Base-by-base conservation (phyloP, 2,888 invertebrate species). In the Capitulum mitella region DNA sequence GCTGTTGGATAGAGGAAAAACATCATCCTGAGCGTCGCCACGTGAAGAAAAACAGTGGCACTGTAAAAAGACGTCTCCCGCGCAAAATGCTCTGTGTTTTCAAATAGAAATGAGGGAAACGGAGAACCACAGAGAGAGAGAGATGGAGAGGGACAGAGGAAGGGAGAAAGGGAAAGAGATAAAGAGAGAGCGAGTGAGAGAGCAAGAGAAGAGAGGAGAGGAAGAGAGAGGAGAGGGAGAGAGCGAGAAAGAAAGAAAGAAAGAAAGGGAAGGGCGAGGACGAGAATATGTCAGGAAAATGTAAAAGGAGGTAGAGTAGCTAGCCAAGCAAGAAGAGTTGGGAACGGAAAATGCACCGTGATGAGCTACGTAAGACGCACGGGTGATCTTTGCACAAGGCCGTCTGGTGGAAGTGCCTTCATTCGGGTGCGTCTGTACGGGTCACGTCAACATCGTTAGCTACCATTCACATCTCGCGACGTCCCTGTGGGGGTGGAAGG, bases 231-330 rank as follows among this genome's bases (percentile, higher is more conserved):
- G 37, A 58, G n/a, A 64, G 43, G 43, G 78, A 37, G 61, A 78
- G 12, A 26, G 61, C 34, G 54, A 58, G 40, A 78, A 43, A 78
- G 61, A 37, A 19, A 48, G 43, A 76, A 22, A 40, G 26, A 34
- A 34, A 40, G 75, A n/a, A 76, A 6, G 43, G 76, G 29, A 32
- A 76, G 76, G 40, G 78, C 64, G 70, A 78, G 46, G 19, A 37
- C 14, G 19, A 19, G 48, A 19, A 19, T 19, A 48, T 48, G 48
- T 12, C 16, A 2, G 14, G 48, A 19, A 48, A 48, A 19, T 19
- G 48, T 48, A 19, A 48, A 48, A 19, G 48, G 16, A 48, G 19
- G 14, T 14, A 6, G 48, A 14, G n/a, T 19, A 19, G 14, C 6
- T 19, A 12, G 16, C 16, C 48, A 19, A 19, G 48, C 48, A 48